phyloP scores from a whole-genome alignment of 2,888 invertebrate genomes.

The Leptinotarsa peninsularis region DNA sequence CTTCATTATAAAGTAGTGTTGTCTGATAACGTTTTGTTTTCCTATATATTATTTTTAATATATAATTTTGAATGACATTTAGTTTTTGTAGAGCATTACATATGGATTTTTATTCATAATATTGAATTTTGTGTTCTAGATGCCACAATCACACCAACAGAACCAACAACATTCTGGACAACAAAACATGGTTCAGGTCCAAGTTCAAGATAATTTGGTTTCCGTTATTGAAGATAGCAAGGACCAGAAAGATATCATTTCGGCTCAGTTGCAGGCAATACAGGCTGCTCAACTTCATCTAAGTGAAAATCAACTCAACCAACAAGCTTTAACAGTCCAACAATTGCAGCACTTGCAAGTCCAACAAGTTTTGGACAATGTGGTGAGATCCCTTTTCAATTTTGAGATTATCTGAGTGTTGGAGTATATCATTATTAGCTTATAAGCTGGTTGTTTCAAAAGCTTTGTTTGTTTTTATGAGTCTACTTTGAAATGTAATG shows the following conservation, averaged over 20 bases:
- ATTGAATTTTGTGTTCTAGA: background rate
- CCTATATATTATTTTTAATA: too few relatives aligned
- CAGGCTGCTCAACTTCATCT: constrained; percentile 69
- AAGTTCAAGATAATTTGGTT: constrained; percentile 66
- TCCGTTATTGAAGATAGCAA: constrained; percentile 66
- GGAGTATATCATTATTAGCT: too few relatives aligned
- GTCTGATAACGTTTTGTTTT: too few relatives aligned
- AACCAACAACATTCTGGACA: constrained; percentile 59
- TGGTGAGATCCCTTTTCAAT: constrained; percentile 47
- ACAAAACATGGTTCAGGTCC: constrained; percentile 65
- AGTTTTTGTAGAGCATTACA: too few relatives aligned
- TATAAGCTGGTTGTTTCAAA: too few relatives aligned
- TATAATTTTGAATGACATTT: too few relatives aligned
- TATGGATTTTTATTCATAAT: too few relatives aligned
- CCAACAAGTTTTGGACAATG: constrained; percentile 71
- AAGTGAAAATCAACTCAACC: constrained; percentile 68
- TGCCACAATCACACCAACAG: constrained; percentile 53
- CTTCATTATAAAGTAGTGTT: too few relatives aligned
- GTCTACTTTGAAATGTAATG: too few relatives aligned
- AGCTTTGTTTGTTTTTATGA: too few relatives aligned
- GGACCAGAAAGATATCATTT: constrained; percentile 63
- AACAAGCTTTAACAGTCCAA: constrained; percentile 62
- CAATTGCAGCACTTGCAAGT: constrained; percentile 67
- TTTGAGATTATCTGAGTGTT: background rate
- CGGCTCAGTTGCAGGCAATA: constrained; percentile 54